phyloP scores from a whole-genome alignment of 2,888 invertebrate genomes.

The Ectemnius lituratus region DNA sequence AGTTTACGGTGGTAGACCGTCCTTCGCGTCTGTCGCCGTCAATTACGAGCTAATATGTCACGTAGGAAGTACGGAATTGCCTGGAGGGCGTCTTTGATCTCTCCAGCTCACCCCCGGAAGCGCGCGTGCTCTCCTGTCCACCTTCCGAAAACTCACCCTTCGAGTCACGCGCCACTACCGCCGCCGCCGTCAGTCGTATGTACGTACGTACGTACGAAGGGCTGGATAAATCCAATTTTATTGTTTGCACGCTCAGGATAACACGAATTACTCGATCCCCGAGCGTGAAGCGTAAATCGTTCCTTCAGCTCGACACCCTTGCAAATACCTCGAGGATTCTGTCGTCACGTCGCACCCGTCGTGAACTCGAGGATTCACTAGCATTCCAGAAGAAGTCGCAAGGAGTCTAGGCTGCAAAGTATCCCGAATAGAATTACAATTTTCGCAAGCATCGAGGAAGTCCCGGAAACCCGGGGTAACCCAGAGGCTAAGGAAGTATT shows the following conservation, averaged over 20 bases:
- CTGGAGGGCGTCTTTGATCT: conserved; percentile 66
- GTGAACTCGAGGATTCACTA: not conserved
- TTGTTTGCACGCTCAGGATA: conserved; percentile 61
- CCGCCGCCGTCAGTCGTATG: not conserved
- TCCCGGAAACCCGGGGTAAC: too few species aligned
- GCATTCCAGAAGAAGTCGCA: not conserved
- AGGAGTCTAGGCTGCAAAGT: not conserved
- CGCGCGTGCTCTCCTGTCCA: conserved; percentile 44
- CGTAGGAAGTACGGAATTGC: conserved; percentile 59
- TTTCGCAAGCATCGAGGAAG: conserved; percentile 5
- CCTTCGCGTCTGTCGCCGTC: conserved; percentile 68
- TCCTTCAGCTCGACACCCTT: conserved; percentile 23
- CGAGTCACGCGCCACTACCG: conserved; percentile 62
- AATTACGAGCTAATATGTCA: conserved; percentile 73
- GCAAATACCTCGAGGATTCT: conserved; percentile 13
- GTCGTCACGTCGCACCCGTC: not conserved
- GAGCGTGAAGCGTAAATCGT: conserved; percentile 38
- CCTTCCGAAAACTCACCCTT: conserved; percentile 65
- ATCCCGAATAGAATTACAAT: not conserved
- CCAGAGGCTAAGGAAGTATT: too few species aligned
- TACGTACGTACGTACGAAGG: conserved; percentile 26
- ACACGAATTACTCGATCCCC: conserved; percentile 54
- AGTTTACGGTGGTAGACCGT: conserved; percentile 60
- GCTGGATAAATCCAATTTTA: conserved; percentile 69
- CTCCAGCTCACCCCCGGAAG: conserved; percentile 38